Evolutionary conservation across 23 tunicate species (phyloP).

Genomic region (Oikopleura albicans): DNA sequence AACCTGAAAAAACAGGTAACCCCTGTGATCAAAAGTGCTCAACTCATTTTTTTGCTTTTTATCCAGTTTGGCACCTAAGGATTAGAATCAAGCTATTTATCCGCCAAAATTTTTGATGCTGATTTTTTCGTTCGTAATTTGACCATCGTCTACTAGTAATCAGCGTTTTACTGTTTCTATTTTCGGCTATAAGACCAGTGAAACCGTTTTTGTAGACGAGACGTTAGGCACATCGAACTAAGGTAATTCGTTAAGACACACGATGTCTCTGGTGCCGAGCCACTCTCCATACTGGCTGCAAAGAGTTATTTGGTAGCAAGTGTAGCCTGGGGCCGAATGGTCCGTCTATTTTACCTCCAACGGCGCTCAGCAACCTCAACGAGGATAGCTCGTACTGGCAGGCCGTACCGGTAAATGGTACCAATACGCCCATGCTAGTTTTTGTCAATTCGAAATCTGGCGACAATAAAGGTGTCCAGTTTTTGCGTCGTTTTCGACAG

Average conservation of each 20-base stretch:
- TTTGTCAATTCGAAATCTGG: conserved; percentile 94
- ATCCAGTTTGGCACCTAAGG: too few species aligned
- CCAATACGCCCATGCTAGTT: conserved; percentile 55
- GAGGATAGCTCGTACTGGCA: conserved; percentile 21
- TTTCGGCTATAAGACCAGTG: background rate
- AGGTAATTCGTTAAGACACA: background rate
- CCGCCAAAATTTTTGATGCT: too few species aligned
- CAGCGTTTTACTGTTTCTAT: too few species aligned
- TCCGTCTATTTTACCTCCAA: background rate
- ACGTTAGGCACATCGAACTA: background rate
- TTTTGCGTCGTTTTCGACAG: conserved; percentile 67
- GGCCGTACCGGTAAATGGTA: conserved; percentile 40
- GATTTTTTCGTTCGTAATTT: too few species aligned
- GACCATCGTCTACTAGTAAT: too few species aligned
- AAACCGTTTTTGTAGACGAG: background rate
- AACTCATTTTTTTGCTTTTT: too few species aligned
- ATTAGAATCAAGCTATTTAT: too few species aligned
- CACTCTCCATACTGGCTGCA: background rate
- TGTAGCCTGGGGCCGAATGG: background rate
- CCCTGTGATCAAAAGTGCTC: too few species aligned
- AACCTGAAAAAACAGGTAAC: too few species aligned
- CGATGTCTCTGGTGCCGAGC: conserved; percentile 15
- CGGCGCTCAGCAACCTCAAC: background rate
- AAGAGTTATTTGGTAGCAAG: background rate
- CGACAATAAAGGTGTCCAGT: conserved; percentile 58